Base-by-base conservation (phyloP, 2,797 vertebrate genomes). In the Falco peregrinus region DNA sequence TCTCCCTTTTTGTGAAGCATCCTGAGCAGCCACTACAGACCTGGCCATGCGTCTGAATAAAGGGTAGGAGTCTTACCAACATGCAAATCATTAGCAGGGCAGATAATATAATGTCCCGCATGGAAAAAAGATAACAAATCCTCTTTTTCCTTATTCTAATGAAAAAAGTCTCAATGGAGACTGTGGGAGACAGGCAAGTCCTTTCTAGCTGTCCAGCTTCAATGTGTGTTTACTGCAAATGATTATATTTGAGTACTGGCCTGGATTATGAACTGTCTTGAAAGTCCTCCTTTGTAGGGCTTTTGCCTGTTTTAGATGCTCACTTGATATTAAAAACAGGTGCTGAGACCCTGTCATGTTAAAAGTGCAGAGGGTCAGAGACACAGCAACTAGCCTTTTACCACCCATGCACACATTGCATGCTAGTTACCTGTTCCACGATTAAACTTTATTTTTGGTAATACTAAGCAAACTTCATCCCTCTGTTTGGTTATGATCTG, bases 1-100 rank as follows among this genome's bases (percentile, higher is more conserved):
- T 96, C 51, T 80, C 37, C 67, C 54, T 94, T 87, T 95, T 93
- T 95, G 77, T 87, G 71, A 47, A 85, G 57, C 89, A 87, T 73
- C 68, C 67, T 69, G 47, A 87, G 85, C 84, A 87, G 64, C 50
- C 45, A 6, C 89, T 90, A 86, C 63, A 94, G 94, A 90, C 43
- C 50, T 54, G 77, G 73, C 71, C 64, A 54, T 35, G 53, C 5
- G 1, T 51, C 71, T 85, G 61, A 88, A 95, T 65, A 89, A 87
- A 79, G 43, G 48, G 53, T 59, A 90, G 60, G 48, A 86, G 84
- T 70, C 37, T 84, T 95, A 93, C 25, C 41, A 67, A 91, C 51
- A 90, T 3, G 8, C 28, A 94, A 90, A 93, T 86, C 45, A 91
- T 90, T 74, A 95, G 25, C 19, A 57, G 41, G 41, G 64, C 17